A percentile compares a stretch with the other conserved stretches of the same genome.
Evolutionary conservation across 2,888 invertebrate genomes (phyloP).

Genomic region (Bombylius discolor): DNA sequence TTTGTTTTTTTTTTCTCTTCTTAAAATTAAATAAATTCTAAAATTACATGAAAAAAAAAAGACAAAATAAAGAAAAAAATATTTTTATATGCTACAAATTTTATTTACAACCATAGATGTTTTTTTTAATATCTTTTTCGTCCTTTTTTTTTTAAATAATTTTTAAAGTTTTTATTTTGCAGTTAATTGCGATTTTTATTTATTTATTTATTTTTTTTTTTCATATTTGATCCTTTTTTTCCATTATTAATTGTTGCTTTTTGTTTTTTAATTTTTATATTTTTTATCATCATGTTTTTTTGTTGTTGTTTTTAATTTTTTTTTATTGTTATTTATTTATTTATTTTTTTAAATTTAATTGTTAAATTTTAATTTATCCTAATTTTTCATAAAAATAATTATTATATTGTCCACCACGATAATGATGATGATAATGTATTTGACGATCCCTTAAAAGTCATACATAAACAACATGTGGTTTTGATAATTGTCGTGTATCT

Average conservation of each 20-base stretch:
- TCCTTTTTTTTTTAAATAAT: not conserved
- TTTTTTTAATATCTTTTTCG: too few relatives aligned
- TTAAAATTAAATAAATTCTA: too few relatives aligned
- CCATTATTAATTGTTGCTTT: not conserved
- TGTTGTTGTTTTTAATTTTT: not conserved
- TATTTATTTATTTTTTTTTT: not conserved
- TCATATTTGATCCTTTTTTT: not conserved
- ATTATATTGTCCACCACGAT: constrained; percentile 10
- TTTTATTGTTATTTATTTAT: not conserved
- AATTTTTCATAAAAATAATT: constrained; percentile 16
- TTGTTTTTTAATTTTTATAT: not conserved
- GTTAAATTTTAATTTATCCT: constrained; percentile 12
- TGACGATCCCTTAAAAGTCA: constrained; percentile 35
- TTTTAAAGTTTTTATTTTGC: not conserved
- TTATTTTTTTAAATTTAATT: not conserved
- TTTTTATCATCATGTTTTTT: not conserved
- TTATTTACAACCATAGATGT: too few relatives aligned
- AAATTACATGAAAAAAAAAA: too few relatives aligned
- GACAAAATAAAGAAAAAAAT: too few relatives aligned
- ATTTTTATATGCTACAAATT: too few relatives aligned
- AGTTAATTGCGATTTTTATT: not conserved
- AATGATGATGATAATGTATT: constrained; percentile 9
- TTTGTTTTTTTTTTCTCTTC: too few relatives aligned
- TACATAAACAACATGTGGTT: constrained; percentile 42
- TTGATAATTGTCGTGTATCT: constrained; percentile 37